These are phyloP conservation scores for Micrasema longulum DNA, from an alignment of 1,140 invertebrate genomes.

Conservation along the genomic window DNA sequence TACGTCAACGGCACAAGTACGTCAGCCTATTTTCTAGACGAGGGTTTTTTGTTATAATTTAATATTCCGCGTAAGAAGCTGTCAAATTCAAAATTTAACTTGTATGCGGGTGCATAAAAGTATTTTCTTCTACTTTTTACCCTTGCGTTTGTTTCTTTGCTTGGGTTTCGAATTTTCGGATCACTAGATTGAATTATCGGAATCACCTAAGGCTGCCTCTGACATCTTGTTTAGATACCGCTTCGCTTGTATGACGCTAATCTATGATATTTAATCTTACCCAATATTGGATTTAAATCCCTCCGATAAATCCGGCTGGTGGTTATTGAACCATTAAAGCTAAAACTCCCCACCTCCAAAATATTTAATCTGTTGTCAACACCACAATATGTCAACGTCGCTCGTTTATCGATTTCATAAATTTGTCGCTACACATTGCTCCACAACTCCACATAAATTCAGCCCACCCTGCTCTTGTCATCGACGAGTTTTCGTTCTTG, in stretches of 20 bases:
- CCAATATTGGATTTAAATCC: slow-evolving; percentile 19
- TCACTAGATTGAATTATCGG: no score
- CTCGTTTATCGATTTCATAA: slow-evolving; percentile 52
- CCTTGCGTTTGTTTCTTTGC: no score
- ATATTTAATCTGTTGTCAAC: slow-evolving; percentile 38
- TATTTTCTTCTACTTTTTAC: no score
- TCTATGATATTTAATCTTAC: slow-evolving; percentile 15
- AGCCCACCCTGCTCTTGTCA: slow-evolving; percentile 17
- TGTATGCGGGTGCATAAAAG: no score
- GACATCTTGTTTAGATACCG: slow-evolving; percentile 7
- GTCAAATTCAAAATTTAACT: not conserved
- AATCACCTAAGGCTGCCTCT: not conserved
- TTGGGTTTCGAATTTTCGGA: no score
- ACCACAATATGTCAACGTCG: slow-evolving; percentile 46
- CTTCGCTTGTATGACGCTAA: not conserved
- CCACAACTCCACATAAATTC: slow-evolving; percentile 18
- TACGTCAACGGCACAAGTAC: slow-evolving; percentile 13
- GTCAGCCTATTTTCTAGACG: slow-evolving; percentile 20
- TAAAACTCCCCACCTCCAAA: slow-evolving; percentile 8
- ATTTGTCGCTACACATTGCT: slow-evolving; percentile 42
- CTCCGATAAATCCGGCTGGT: slow-evolving; percentile 7
- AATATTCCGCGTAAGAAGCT: slow-evolving; percentile 22
- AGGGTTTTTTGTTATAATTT: slow-evolving; percentile 31
- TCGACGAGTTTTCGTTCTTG: not conserved
- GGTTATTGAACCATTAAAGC: slow-evolving; percentile 23